Evolutionary conservation across 2,888 invertebrate genomes (phyloP), one percentile per base, ranked within the genome.

Genomic region (Chymomyza caudatula): DNA sequence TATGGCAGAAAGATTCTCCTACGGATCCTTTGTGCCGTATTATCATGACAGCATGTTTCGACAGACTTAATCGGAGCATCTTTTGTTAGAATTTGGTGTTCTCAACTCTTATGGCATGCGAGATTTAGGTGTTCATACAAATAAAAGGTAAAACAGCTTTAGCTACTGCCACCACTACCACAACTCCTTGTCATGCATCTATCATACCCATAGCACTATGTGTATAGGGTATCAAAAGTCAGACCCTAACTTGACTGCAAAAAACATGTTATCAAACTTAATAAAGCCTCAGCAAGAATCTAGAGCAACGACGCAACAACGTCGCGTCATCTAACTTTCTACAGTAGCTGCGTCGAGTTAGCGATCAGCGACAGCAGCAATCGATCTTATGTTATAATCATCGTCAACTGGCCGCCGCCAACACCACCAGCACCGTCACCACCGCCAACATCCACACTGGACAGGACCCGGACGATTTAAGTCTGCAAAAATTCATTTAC

Each of bases 341-440:
- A 89, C 89, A 87, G 88, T 88, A 88, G 88, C 88, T 71, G 69
- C 88, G 77, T 86, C 89, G 84, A 88, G 89, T 88, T 89, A 88
- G 88, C 88, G 88, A 87, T 87, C 89, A 87, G 82, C 85, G 86
- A 86, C 87, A 87, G 83, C 83, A 82, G 85, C 86, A 76, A 88
- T 88, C 86, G 87, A 87, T 88, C 85, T 87, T 79, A 80, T 85
- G 79, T 87, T 85, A 87, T 87, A 88, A 88, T 87, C 86, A 88
- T 79, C 75, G 63, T 67, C 67, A 62, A 66, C 47, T 60, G 63
- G 15, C 65, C 25, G 43, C 52, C 60, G 62, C 54, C 57, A 29
- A 3, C 29, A 29, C 8, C 29, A 2, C 29, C 29, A 29, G 4
- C 29, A 17, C 47, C 47, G n/a, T 47, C 47, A 47, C 17, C n/a